Percentiles rank a stretch among this genome's conserved stretches.
phyloP scores from a whole-genome alignment of 2,797 vertebrate genomes.

The Coreius guichenoti region DNA sequence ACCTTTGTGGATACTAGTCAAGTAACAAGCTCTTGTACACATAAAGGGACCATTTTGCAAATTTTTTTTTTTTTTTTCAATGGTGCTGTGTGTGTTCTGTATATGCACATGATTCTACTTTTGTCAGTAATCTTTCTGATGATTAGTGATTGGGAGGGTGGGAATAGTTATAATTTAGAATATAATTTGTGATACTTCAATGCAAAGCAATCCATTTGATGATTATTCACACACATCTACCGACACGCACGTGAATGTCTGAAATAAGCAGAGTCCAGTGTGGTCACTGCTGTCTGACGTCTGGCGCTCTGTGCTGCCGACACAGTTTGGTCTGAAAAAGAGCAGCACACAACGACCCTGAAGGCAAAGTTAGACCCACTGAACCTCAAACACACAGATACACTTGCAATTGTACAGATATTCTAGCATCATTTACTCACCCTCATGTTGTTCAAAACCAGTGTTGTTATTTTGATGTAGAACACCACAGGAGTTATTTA shows the following conservation, averaged over 20 bases:
- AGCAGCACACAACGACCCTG: slow-evolving; percentile 19
- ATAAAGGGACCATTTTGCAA: no score
- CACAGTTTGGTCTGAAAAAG: slow-evolving; percentile 35
- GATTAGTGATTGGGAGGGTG: not conserved
- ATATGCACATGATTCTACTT: not conserved
- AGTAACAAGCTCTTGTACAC: not conserved
- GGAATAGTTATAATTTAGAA: no score
- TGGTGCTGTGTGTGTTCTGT: not conserved
- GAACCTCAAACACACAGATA: slow-evolving; percentile 34
- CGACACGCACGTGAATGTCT: not conserved
- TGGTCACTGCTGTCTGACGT: slow-evolving; percentile 37
- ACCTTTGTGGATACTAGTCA: not conserved
- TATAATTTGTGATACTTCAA: not conserved
- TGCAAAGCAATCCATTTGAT: not conserved
- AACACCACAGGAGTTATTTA: not conserved
- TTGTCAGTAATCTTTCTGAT: not conserved
- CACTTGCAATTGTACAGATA: not conserved
- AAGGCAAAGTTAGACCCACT: slow-evolving; percentile 41
- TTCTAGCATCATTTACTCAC: not conserved
- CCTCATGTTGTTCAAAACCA: not conserved
- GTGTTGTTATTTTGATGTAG: not conserved
- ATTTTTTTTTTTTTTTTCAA: no score
- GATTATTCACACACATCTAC: not conserved
- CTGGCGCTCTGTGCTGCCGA: slow-evolving; percentile 27
- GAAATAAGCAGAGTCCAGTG: slow-evolving; percentile 18